A percentile compares a stretch with the other conserved stretches of the same genome.
Conservation (phyloP, 64 coral and sea anemone species). For the Stichodactyla helianthus region DNA sequence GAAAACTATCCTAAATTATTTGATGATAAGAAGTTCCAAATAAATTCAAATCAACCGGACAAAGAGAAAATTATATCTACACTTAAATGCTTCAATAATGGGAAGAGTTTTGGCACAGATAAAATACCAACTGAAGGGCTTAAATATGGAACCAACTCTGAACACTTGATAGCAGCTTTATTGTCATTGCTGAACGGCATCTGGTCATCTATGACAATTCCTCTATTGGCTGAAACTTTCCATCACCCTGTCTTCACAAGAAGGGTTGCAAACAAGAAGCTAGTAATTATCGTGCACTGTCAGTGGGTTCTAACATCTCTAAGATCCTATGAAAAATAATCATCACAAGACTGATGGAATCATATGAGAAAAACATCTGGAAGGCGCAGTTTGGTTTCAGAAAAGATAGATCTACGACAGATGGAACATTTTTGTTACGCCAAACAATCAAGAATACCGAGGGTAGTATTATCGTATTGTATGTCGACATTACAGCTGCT, state of each 20-base stretch:
- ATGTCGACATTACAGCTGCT: no score
- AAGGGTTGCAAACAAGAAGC: background rate
- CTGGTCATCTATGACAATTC: background rate
- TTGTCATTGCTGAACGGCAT: background rate
- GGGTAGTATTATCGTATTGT: no score
- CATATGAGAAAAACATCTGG: background rate
- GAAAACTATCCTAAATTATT: no score
- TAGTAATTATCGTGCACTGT: background rate
- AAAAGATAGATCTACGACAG: background rate
- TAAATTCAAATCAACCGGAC: no score
- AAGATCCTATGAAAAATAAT: background rate
- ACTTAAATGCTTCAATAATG: no score
- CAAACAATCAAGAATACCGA: background rate
- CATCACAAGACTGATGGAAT: background rate
- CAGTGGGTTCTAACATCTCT: background rate
- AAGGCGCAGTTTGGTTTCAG: conserved; percentile 1
- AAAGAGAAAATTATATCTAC: no score
- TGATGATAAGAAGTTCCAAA: no score
- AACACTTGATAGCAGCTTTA: no score
- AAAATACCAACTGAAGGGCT: no score
- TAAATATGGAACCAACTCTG: no score
- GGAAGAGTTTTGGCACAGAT: no score
- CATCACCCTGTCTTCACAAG: background rate
- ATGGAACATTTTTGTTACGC: background rate
- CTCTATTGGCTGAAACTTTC: background rate